Conservation (phyloP, 2,888 invertebrate genomes). For the Acanthococcus lagerstroemiae region DNA sequence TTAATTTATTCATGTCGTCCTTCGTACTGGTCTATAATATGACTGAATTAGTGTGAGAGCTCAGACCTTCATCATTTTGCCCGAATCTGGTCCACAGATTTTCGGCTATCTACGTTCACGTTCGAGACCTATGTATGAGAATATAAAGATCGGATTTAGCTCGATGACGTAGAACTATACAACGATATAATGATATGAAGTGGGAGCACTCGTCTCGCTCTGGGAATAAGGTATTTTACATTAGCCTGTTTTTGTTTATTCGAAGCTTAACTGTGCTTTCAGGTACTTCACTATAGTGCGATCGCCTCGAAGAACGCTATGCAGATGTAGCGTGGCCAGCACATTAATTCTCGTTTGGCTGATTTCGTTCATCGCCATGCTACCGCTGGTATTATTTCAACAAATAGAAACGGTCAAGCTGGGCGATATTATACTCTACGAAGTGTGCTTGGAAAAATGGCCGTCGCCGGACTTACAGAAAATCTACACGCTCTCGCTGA, state of each 20-base stretch:
- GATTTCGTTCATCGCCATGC: constrained; percentile 43
- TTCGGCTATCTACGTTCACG: too few species aligned
- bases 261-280: constrained; percentile 2
- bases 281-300: constrained; percentile 44
- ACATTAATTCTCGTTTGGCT: constrained; percentile 45
- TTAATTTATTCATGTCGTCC: too few species aligned
- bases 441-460: constrained; percentile 41
- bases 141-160: too few species aligned
- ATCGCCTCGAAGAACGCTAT: constrained; percentile 35
- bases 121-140: too few species aligned
- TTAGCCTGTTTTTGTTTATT: not conserved
- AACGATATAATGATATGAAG: too few species aligned
- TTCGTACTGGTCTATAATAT: too few species aligned
- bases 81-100: too few species aligned
- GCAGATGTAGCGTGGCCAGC: constrained; percentile 40
- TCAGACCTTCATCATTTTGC: too few species aligned
- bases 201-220: too few species aligned
- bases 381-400: constrained; percentile 44
- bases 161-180: too few species aligned
- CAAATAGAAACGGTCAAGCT: constrained; percentile 39
- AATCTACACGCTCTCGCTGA: constrained; percentile 43
- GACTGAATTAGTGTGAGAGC: too few species aligned
- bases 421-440: constrained; percentile 39
- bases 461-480: constrained; percentile 38
- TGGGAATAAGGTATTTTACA: too few species aligned